Evolutionary conservation across 1,140 invertebrate genomes (phyloP), one percentile per base, ranked within the genome.

Genomic region (Micrasema minimum): DNA sequence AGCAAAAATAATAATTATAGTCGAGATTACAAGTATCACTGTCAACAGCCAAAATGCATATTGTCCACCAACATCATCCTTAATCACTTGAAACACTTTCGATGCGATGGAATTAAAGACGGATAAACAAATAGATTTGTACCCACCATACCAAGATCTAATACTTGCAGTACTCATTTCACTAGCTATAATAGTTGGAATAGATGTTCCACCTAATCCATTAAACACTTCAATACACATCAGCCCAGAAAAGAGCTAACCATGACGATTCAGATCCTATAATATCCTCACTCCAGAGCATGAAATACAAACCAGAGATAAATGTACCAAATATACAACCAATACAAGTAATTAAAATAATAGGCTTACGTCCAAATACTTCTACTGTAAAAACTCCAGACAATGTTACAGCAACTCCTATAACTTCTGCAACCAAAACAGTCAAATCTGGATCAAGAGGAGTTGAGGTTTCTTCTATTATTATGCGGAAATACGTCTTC

Each of bases 81-180:
- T 48, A 7, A 65, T 26, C 9, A 46, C 23, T 50, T 65, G 62
- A 50, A 65, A 65, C 7, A 65, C 12, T 20, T 65, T 65, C 1
- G 45, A 20, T 31, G 20, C 46, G 2, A 65, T 35, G 18, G 62
- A 45, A 18, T 31, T 50, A 12, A 65, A 65, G 1, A 31, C 23
- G 10, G 62, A 45, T n/a, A 48, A n/a, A 35, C 23, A 9, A 2
- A 65, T 48, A 5, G 41, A 16, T 50, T 48, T 65, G 43, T 65
- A 65, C 3, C 43, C 62, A 14, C 62, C 62, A 31, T 18, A 41
- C 43, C 16, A 65, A 11, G 16, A 45, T n/a, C 10, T 18, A 1
- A 46, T 69, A 37, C 14, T 20, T 45, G 3, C 53, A 12, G 66
- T 57, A 1, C 74, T 77, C n/a, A 75, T 46, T 80, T 81, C 48